Percentiles rank a stretch among this genome's conserved stretches.
phyloP scores from a whole-genome alignment of 2,113 vertebrate species.

The Hiodon alosoides region DNA sequence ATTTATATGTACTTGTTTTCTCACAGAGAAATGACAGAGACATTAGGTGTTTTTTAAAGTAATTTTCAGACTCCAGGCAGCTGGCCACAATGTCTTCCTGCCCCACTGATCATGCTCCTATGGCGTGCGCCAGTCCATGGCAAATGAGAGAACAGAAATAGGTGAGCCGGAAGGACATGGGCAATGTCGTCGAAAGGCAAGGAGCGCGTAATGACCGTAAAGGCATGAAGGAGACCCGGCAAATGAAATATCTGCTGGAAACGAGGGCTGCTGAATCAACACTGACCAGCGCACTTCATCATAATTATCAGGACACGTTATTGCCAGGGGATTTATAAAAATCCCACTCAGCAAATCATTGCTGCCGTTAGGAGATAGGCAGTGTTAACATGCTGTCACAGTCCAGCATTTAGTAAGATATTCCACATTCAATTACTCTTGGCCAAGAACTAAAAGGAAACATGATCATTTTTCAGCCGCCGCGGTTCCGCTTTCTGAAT shows the following conservation, averaged over 20 bases:
- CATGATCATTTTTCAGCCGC: conserved; percentile 60
- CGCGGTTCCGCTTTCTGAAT: conserved; percentile 43
- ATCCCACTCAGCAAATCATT: conserved; percentile 75
- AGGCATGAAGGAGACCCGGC: conserved; percentile 57
- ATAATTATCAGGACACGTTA: conserved; percentile 77
- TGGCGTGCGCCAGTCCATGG: not conserved
- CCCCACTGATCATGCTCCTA: conserved; percentile 16
- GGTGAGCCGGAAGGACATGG: conserved; percentile 20
- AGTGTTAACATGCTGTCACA: conserved; percentile 69
- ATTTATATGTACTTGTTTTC: not conserved
- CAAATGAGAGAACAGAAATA: conserved; percentile 9
- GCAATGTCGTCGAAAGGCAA: conserved; percentile 30
- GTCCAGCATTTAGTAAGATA: conserved; percentile 65
- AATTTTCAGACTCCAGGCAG: conserved; percentile 27
- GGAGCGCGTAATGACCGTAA: conserved; percentile 49
- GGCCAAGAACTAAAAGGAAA: conserved; percentile 61
- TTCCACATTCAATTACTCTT: conserved; percentile 71
- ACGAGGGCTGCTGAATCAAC: conserved; percentile 78
- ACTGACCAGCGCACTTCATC: conserved; percentile 84
- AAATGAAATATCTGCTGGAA: conserved; percentile 63
- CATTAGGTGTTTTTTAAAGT: not conserved
- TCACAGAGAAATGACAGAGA: conserved; percentile 1
- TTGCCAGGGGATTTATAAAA: conserved; percentile 60
- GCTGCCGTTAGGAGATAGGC: conserved; percentile 69
- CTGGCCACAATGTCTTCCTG: conserved; percentile 26